Conservation (phyloP, 2,888 invertebrate species). For the Drosophila atroscutellata region DNA sequence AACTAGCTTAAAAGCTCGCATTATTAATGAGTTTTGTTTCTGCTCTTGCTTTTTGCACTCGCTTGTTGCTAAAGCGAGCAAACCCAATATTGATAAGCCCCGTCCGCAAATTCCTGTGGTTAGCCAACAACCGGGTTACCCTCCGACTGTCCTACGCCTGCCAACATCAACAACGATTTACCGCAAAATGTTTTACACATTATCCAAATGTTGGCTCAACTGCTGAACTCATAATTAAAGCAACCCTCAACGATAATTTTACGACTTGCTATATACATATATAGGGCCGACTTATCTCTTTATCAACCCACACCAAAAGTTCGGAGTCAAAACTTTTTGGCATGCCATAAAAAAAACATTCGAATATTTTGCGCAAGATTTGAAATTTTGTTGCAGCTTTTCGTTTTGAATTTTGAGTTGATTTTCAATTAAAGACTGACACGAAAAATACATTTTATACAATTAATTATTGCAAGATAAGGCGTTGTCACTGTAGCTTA, state of each 20-base stretch:
- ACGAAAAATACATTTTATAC: conserved; percentile 13
- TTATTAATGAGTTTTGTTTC: conserved; percentile 27
- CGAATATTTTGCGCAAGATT: not conserved
- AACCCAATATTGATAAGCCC: conserved; percentile 68
- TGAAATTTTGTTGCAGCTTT: not conserved
- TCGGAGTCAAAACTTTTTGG: conserved; percentile 36
- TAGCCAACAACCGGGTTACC: not conserved
- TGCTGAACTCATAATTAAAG: conserved; percentile 36
- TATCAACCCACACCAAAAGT: conserved; percentile 24
- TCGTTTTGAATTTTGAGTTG: not conserved
- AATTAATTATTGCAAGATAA: conserved; percentile 51
- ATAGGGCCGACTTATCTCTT: not conserved
- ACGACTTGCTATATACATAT: conserved; percentile 6
- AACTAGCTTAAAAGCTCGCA: conserved; percentile 31
- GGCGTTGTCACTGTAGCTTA: conserved; percentile 27
- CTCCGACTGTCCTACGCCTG: not conserved
- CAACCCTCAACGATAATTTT: conserved; percentile 31
- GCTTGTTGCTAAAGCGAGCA: conserved; percentile 20
- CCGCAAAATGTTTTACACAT: conserved; percentile 33
- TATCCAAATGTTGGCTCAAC: conserved; percentile 10
- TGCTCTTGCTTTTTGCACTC: not conserved
- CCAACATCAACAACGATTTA: not conserved
- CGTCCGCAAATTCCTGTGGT: conserved; percentile 63
- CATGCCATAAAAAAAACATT: conserved; percentile 9
- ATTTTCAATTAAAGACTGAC: conserved; percentile 5